These are phyloP conservation scores for Reinhardtius hippoglossoides DNA, from an alignment of 2,113 vertebrate species.

Conservation along the genomic window DNA sequence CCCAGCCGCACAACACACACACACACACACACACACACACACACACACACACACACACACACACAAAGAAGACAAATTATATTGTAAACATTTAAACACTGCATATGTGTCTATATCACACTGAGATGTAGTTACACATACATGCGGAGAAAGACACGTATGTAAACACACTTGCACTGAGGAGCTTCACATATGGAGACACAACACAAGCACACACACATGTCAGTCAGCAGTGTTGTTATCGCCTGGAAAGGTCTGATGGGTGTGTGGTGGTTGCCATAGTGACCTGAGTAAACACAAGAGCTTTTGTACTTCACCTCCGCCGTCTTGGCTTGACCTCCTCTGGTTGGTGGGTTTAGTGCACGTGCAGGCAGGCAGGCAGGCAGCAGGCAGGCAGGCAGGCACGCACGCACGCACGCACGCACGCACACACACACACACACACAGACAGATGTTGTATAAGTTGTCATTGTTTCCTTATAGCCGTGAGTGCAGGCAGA, in stretches of 20 bases:
- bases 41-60: constrained; percentile 1
- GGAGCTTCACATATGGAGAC: constrained; percentile 28
- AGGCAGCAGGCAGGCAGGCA: too few species aligned
- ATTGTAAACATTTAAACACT: not conserved
- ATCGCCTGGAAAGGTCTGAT: constrained; percentile 64
- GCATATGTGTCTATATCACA: not conserved
- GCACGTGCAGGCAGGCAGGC: not conserved
- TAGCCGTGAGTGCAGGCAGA: constrained; percentile 1
- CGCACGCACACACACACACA: not conserved
- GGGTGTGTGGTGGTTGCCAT: constrained; percentile 59
- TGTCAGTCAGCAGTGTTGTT: constrained; percentile 56
- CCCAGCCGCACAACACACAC: not conserved
- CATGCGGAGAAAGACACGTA: not conserved
- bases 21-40: constrained; percentile 3
- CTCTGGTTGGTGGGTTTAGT: constrained; percentile 34
- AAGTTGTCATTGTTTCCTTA: constrained; percentile 34
- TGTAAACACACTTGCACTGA: not conserved
- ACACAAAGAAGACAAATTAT: not conserved
- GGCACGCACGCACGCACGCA: not conserved
- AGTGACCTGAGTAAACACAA: constrained; percentile 66
- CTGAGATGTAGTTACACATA: not conserved
- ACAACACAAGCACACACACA: constrained; percentile 15
- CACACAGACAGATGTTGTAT: not conserved
- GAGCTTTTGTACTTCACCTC: constrained; percentile 47
- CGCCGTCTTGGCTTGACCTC: constrained; percentile 43